Evolutionary conservation across 2,113 vertebrate genomes (phyloP), one percentile per base, ranked within the genome.

Genomic region (Nettapus auritus): DNA sequence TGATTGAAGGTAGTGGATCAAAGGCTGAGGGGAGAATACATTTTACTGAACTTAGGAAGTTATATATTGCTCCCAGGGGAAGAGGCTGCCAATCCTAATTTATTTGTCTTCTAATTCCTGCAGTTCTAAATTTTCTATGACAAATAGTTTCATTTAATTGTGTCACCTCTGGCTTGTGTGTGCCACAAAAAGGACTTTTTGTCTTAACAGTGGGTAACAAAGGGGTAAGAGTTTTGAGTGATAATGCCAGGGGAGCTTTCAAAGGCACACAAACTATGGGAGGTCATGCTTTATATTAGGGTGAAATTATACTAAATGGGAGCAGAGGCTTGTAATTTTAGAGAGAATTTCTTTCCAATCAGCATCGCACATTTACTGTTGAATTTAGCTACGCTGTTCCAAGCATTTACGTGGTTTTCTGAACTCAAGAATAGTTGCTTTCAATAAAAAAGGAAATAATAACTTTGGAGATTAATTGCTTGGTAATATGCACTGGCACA

Each of bases 111-210:
- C 97, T 97, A 97, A 95, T 97, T 95, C 86, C 90, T 88, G 71
- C 88, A 94, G 94, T 93, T 97, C 86, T 94, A 95, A 96, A 95
- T 97, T 96, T 97, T 97, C 95, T 96, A 92, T 95, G 96, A 97
- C 86, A 97, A 97, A 97, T 80, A 89, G 74, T 88, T 97, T 91
- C 38, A 96, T 86, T 97, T 96, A 96, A 97, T 96, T 97, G 94
- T 95, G 82, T 94, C 95, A 97, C 94, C 94, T 97, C 95, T 97
- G 95, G 89, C 92, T 95, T 96, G 88, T 71, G 48, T 96, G 86
- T 75, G 18, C 74, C 91, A 90, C 92, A 88, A 94, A 96, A 96
- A 95, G 26, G 95, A 52, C 86, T 62, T 97, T 97, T 88, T 44
- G 48, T 89, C 97, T 95, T 96, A 95, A 84, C 62, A 96, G 89